Evolutionary conservation across 2,888 invertebrate species (phyloP).

Genomic region (Fragum whitleyi): DNA sequence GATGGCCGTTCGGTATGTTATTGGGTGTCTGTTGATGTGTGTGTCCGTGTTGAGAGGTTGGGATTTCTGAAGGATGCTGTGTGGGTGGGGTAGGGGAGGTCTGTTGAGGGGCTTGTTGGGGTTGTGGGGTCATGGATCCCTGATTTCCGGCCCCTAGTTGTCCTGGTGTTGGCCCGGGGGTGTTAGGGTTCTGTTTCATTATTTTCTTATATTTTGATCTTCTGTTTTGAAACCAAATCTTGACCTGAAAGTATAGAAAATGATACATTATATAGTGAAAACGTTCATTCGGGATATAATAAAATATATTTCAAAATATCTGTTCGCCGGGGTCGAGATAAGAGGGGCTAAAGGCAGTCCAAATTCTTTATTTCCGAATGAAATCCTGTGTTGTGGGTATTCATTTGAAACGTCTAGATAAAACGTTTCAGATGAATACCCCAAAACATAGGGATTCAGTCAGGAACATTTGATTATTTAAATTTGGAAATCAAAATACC

Average conservation of each 20-base stretch:
- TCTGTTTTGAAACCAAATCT: slow-evolving; percentile 79
- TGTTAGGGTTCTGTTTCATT: slow-evolving; percentile 73
- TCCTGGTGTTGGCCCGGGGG: slow-evolving; percentile 40
- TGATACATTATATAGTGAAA: no score
- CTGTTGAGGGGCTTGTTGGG: slow-evolving; percentile 63
- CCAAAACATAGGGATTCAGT: no score
- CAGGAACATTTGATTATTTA: no score
- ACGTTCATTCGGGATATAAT: no score
- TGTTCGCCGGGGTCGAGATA: no score
- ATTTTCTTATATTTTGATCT: slow-evolving; percentile 78
- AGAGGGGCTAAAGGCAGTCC: no score
- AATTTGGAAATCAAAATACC: no score
- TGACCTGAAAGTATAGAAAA: slow-evolving; percentile 72
- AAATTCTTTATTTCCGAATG: no score
- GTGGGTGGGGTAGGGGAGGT: slow-evolving; percentile 67
- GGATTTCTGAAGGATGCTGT: slow-evolving; percentile 64
- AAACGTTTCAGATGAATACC: no score
- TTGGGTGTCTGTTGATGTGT: slow-evolving; percentile 64
- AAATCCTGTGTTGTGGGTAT: no score
- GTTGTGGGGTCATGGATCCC: slow-evolving; percentile 71
- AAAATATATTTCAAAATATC: no score
- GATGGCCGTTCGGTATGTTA: slow-evolving; percentile 62
- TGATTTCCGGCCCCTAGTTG: slow-evolving; percentile 56
- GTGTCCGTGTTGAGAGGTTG: slow-evolving; percentile 68
- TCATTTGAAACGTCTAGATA: no score